Evolutionary conservation across 2,113 vertebrate genomes (phyloP).

Genomic region (Aphyosemion australe): DNA sequence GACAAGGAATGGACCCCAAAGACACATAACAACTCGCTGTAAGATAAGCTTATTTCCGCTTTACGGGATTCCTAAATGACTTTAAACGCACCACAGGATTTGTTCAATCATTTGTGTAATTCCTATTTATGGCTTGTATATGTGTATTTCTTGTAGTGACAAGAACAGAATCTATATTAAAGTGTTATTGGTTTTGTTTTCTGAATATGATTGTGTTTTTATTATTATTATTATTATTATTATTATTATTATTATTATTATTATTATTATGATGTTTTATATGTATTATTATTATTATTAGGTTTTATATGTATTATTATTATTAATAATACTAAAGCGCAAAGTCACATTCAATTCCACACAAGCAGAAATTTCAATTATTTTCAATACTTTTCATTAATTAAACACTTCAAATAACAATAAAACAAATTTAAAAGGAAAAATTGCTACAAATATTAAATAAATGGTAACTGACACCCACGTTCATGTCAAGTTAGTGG

Average conservation of each 20-base stretch:
- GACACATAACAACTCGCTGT: constrained; percentile 77
- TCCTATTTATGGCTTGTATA: constrained; percentile 98
- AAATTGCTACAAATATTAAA: background rate
- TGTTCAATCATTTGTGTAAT: constrained; percentile 94
- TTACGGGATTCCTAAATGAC: constrained; percentile 53
- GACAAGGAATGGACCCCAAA: constrained; percentile 83
- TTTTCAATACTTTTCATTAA: background rate
- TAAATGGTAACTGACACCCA: background rate
- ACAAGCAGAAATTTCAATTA: background rate
- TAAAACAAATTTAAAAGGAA: background rate
- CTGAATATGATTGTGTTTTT: constrained; percentile 53
- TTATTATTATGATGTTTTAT: no score
- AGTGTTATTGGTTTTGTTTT: constrained; percentile 91
- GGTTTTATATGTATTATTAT: no score
- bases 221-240: constrained; percentile 6
- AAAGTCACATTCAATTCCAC: no score
- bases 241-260: no score
- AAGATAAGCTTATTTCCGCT: constrained; percentile 71
- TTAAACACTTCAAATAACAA: background rate
- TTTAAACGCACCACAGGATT: constrained; percentile 76
- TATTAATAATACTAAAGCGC: no score
- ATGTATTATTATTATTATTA: no score
- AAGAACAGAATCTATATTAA: constrained; percentile 95
- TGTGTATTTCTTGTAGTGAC: constrained; percentile 91
- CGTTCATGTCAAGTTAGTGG: background rate